A percentile compares a stretch with the other conserved stretches of the same genome.
Conservation (phyloP, 1,140 invertebrate species). For the Adelges cooleyi region DNA sequence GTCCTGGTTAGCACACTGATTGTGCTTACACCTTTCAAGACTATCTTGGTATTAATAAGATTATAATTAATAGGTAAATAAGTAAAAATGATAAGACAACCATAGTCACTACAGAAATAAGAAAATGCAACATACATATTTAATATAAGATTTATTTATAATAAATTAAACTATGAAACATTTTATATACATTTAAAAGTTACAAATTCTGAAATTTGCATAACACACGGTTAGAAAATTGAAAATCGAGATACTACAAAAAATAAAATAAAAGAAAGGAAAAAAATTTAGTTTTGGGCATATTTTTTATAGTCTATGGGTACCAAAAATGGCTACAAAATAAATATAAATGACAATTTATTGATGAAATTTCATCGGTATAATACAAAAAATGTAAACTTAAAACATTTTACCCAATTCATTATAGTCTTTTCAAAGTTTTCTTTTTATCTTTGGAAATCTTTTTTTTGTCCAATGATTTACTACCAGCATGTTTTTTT, state of each 20-base stretch:
- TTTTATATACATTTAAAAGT: slow-evolving; percentile 7
- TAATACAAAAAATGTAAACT: slow-evolving; percentile 4
- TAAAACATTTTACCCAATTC: not conserved
- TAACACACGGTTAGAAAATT: not conserved
- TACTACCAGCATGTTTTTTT: slow-evolving; percentile 77
- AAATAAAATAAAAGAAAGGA: not conserved
- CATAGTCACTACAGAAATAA: too few relatives aligned
- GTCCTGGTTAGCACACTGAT: too few relatives aligned
- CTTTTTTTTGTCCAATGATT: slow-evolving; percentile 65
- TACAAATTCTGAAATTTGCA: slow-evolving; percentile 4
- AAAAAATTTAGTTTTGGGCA: not conserved
- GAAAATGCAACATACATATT: too few relatives aligned
- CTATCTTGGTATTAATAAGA: too few relatives aligned
- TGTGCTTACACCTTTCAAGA: too few relatives aligned
- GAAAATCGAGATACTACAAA: too few relatives aligned
- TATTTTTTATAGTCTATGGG: not conserved
- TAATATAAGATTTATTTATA: not conserved
- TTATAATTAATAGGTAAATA: too few relatives aligned
- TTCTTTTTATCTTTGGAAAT: slow-evolving; percentile 73
- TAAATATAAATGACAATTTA: not conserved
- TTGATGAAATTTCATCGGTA: not conserved
- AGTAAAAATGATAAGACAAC: too few relatives aligned
- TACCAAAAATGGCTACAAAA: slow-evolving; percentile 1
- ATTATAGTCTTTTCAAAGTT: slow-evolving; percentile 63
- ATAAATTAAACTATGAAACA: slow-evolving; percentile 19